Percentiles rank a stretch among this genome's conserved stretches.
Conservation (phyloP, 2,113 vertebrate genomes). For the Apus apus region DNA sequence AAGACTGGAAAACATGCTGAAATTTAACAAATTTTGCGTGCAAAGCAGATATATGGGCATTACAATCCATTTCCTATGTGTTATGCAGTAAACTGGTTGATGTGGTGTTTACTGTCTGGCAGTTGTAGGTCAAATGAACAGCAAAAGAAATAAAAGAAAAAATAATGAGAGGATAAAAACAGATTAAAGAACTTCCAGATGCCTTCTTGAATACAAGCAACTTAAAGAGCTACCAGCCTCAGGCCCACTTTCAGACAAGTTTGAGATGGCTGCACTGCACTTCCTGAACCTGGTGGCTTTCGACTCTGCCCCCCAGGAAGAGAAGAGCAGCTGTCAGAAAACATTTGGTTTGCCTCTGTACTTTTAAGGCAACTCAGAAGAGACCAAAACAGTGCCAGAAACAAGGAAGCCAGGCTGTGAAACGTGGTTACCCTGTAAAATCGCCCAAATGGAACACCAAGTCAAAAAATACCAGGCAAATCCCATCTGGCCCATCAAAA, state of each 20-base stretch:
- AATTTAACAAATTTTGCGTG: neutral
- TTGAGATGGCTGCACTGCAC: conserved; percentile 8
- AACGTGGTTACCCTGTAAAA: neutral
- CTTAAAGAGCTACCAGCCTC: neutral
- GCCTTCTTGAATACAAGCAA: neutral
- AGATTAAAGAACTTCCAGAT: neutral
- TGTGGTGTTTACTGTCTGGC: neutral
- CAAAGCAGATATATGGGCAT: neutral
- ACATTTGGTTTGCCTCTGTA: neutral
- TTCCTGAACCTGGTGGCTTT: neutral
- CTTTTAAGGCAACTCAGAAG: neutral
- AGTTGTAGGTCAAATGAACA: neutral
- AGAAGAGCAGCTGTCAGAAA: neutral
- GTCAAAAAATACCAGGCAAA: neutral
- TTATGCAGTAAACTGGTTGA: neutral
- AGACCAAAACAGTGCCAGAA: neutral
- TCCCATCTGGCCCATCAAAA: neutral
- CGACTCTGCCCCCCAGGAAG: neutral
- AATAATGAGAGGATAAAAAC: neutral
- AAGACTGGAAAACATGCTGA: neutral
- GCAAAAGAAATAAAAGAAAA: neutral
- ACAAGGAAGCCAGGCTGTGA: neutral
- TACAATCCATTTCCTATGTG: neutral
- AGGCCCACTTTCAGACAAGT: conserved; percentile 11
- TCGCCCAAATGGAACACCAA: neutral